phyloP scores from a whole-genome alignment of 2,797 vertebrate genomes.

The Emys orbicularis region DNA sequence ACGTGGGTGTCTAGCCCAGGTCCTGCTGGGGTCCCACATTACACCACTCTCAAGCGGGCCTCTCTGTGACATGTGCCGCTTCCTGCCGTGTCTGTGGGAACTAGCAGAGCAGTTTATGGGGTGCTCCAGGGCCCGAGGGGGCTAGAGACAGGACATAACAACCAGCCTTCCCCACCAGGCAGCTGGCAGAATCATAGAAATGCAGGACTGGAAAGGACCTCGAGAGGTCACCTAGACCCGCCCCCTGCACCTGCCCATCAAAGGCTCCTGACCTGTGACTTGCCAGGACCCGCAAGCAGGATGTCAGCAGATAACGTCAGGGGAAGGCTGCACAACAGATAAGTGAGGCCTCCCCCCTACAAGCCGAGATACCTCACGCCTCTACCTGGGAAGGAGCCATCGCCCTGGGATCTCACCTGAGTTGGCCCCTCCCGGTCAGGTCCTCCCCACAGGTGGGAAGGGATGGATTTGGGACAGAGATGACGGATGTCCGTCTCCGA shows the following conservation, averaged over 20 bases:
- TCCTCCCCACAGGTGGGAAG: not conserved
- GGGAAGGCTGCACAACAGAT: not conserved
- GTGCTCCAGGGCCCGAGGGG: not conserved
- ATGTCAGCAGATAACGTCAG: not conserved
- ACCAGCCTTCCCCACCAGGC: not conserved
- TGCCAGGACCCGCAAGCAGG: not conserved
- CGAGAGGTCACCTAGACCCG: not conserved
- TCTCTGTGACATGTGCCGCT: not conserved
- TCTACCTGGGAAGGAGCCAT: not conserved
- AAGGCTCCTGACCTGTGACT: not conserved
- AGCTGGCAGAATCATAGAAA: not conserved
- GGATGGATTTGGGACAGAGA: not conserved
- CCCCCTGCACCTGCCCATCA: not conserved
- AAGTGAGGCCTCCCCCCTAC: not conserved
- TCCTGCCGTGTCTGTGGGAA: conserved; percentile 33
- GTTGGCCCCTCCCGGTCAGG: too few species aligned
- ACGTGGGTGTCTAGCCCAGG: not conserved
- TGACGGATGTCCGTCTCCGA: not conserved
- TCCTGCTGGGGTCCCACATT: not conserved
- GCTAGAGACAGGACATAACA: not conserved
- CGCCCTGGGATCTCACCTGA: too few species aligned
- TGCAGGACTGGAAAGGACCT: not conserved
- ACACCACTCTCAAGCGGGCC: not conserved
- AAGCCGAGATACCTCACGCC: not conserved
- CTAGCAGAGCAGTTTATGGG: not conserved